These are phyloP conservation scores for Branchipolynoe longqiensis DNA, from an alignment of 2,888 invertebrate genomes.

Conservation along the genomic window DNA sequence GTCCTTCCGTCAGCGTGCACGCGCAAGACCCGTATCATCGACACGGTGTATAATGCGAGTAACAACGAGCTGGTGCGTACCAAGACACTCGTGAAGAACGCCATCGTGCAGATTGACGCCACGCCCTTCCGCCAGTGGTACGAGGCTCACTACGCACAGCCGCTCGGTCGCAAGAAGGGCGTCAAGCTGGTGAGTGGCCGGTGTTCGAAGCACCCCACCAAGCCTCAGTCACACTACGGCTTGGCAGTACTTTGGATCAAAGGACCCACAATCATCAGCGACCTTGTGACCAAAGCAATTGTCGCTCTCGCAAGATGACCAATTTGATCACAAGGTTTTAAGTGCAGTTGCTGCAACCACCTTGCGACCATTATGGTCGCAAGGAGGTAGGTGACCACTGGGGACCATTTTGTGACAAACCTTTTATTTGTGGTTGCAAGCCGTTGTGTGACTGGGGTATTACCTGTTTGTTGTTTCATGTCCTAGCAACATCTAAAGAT, in stretches of 20 bases:
- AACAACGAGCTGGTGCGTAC: conserved; percentile 99
- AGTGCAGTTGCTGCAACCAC: background rate
- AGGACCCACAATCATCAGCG: no score
- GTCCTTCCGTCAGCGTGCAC: conserved; percentile 87
- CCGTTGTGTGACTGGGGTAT: no score
- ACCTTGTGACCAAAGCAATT: no score
- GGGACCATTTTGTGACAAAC: no score
- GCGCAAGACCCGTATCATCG: conserved; percentile 98
- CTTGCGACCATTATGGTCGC: background rate
- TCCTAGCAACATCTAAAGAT: no score
- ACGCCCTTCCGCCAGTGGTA: conserved; percentile 99
- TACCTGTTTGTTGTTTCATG: no score
- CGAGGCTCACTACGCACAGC: conserved; percentile 96
- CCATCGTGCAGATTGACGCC: conserved; percentile 97
- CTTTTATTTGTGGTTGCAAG: no score
- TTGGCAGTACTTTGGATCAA: no score
- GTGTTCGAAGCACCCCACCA: background rate
- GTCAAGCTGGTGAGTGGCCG: conserved; percentile 87
- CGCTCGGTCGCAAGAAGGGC: conserved; percentile 96
- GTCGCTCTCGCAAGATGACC: no score
- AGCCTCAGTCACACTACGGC: no score
- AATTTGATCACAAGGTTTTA: background rate
- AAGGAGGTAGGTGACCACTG: no score
- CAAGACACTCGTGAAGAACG: conserved; percentile 99
- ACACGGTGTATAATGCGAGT: conserved; percentile 99